phyloP scores from a whole-genome alignment of 2,888 invertebrate species.

The Mechanitis mazaeus region DNA sequence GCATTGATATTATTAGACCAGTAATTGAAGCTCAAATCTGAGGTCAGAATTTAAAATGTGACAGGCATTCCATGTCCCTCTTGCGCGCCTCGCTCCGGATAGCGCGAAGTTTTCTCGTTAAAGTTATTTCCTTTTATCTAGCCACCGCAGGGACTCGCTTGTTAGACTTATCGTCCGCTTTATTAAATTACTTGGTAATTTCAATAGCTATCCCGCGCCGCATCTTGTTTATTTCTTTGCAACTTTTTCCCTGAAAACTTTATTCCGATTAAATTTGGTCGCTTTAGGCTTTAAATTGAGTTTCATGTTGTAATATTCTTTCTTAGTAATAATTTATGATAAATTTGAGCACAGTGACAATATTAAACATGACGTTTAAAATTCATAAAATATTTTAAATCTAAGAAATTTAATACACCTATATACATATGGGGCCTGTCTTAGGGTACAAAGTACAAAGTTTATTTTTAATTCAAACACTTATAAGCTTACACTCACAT shows the following conservation, averaged over 20 bases:
- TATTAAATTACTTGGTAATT: constrained; percentile 72
- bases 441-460: too few relatives aligned
- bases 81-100: constrained; percentile 35
- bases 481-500: too few relatives aligned
- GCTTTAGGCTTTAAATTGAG: constrained; percentile 15
- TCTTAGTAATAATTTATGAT: constrained; percentile 6
- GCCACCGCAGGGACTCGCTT: constrained; percentile 42
- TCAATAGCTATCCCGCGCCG: constrained; percentile 51
- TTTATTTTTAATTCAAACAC: too few relatives aligned
- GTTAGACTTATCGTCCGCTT: constrained; percentile 57
- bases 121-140: constrained; percentile 65
- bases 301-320: constrained; percentile 13
- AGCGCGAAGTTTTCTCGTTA: constrained; percentile 61
- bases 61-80: constrained; percentile 8
- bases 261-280: constrained; percentile 20
- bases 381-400: too few relatives aligned
- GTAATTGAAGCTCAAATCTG: not conserved
- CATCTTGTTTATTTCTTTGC: constrained; percentile 51
- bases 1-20: too few relatives aligned
- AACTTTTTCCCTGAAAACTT: constrained; percentile 22
- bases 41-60: constrained; percentile 16
- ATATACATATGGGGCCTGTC: too few relatives aligned
- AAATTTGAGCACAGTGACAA: constrained; percentile 5
- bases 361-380: not conserved
- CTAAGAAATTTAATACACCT: too few relatives aligned